Base-by-base conservation (phyloP, 2,797 vertebrate species). In the Pelochelys cantorii region DNA sequence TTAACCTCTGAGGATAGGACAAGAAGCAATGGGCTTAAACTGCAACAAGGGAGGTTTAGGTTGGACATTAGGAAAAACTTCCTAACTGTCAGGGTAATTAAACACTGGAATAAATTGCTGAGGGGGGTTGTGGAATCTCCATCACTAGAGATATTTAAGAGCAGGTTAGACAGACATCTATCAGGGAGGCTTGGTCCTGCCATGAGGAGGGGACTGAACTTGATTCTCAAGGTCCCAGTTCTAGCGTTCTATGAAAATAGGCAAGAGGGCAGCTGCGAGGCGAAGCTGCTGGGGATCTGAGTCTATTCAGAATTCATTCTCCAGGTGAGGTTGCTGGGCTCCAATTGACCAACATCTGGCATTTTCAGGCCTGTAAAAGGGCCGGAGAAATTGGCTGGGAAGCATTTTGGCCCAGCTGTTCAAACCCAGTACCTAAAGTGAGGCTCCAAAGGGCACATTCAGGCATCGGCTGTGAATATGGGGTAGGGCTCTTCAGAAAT, bases 331-430 rank as follows among this genome's bases (percentile, higher is more conserved):
- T 93, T 97, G 96, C 88, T 86, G 91, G 92, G 87, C 68, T 83
- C 75, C 65, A 78, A 31, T 62, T 94, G 96, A 96, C 93, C 93
- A 96, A 96, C 68, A 90, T 87, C 96, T 96, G 94, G 85, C 87
- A 60, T 29, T 90, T 95, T 89, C 94, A 79, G 65, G 84, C 68
- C n/a, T 0, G 54, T 52, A 0, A 79, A 2, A 8, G 77, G 65
- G 83, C 87, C 12, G 0, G 48, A 89, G 92, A 85, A 84, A 75
- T 81, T 93, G 62, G 23, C 25, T 62, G 79, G 89, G 60, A 2
- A 1, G 86, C 84, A 79, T 48, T 0, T 86, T 84, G 79, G 77
- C 75, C 11, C 18, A 52, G 42, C 15, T 52, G 42, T 27, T 42
- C 42, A 77, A 77, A 77, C 74, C 23, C 42, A 48, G 42, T 13